phyloP scores from a whole-genome alignment of 2,888 invertebrate species.

The Cantharis nigra region DNA sequence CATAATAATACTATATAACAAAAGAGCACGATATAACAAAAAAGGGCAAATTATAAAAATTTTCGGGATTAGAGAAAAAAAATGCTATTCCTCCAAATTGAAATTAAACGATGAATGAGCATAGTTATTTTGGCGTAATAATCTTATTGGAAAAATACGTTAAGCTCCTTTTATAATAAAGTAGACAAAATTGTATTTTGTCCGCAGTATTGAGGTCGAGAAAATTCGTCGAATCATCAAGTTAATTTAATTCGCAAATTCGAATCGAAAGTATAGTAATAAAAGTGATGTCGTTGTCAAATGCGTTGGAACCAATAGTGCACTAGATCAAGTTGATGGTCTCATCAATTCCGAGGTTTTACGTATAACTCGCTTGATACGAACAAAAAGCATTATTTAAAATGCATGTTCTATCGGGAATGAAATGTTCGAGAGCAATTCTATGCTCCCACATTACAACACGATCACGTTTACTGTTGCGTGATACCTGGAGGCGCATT shows the following conservation, averaged over 20 bases:
- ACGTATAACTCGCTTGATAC: constrained; percentile 35
- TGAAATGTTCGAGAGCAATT: constrained; percentile 32
- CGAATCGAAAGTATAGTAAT: constrained; percentile 31
- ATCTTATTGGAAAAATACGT: constrained; percentile 17
- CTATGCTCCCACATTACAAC: constrained; percentile 29
- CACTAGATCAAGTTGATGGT: constrained; percentile 38
- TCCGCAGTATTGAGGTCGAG: constrained; percentile 11
- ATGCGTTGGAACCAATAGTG: constrained; percentile 35
- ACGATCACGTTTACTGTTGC: constrained; percentile 32
- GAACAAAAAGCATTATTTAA: constrained; percentile 36
- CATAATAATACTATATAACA: background rate
- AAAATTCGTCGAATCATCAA: constrained; percentile 28
- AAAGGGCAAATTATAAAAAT: background rate
- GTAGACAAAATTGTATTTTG: constrained; percentile 12
- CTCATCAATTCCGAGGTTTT: constrained; percentile 36
- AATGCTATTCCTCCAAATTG: background rate
- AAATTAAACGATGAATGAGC: constrained; percentile 7
- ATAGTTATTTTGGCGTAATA: constrained; percentile 10
- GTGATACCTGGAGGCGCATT: constrained; percentile 30
- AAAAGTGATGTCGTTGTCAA: constrained; percentile 33
- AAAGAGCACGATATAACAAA: background rate
- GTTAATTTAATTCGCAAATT: constrained; percentile 32
- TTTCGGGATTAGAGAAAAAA: background rate
- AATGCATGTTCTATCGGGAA: constrained; percentile 33
- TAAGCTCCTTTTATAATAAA: constrained; percentile 14